Evolutionary conservation across 2,797 vertebrate species (phyloP), one percentile per base, ranked within the genome.

Genomic region (Sebastiscus tertius): DNA sequence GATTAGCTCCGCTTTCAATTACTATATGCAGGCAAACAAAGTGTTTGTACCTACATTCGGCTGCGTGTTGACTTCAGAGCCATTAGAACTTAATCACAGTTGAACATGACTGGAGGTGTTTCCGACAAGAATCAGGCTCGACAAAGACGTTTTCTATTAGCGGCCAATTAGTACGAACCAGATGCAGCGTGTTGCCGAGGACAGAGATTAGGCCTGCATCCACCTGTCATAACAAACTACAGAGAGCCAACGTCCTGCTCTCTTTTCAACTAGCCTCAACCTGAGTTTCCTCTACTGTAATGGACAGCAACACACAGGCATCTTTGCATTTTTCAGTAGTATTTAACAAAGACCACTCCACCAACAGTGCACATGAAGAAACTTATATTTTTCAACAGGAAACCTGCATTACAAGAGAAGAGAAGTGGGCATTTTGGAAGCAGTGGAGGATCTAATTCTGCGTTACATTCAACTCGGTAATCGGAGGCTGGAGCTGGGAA

Each of bases 161-260:
- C n/a, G 73, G 80, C 87, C 86, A 94, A 93, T 96, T 94, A 94
- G 81, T 60, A 39, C 24, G 79, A 87, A 87, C 89, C 86, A 88
- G 87, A 94, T 82, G 84, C 89, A 86, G 82, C 18, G 55, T 81
- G 88, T 88, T 93, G 75, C 79, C 11, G 46, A 70, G 70, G 82
- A 87, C 81, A 81, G 65, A 89, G 87, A 93, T 94, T 89, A 86
- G 65, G 59, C 67, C 86, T 64, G 82, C 81, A 87, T 85, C 90
- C 91, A 94, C 88, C 92, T 94, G 93, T 93, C 89, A 92, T 81
- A 91, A 88, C 90, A 87, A 85, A 88, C 94, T 89, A 93, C 4
- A 83, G 72, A 71, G 31, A 73, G 66, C 34, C 68, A 67, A 64
- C 72, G 71, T 71, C 39, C 66, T 36, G 72, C 54, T 39, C 52